phyloP scores from a whole-genome alignment of 2,113 vertebrate genomes.

The Actenoides lindsayi region DNA sequence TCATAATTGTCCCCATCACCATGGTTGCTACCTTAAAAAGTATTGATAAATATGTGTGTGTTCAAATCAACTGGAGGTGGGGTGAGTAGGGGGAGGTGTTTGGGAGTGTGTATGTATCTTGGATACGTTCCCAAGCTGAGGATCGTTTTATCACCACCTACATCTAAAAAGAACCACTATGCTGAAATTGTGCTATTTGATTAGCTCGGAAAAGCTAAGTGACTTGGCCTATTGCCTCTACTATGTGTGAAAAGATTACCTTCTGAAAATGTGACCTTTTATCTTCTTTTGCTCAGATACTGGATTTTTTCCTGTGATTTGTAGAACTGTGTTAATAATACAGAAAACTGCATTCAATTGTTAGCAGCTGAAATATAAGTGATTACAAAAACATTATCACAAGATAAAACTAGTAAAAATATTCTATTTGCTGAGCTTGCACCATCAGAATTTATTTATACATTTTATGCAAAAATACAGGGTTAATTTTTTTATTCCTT shows the following conservation, averaged over 20 bases:
- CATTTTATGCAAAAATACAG: constrained; percentile 65
- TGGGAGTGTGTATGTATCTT: constrained; percentile 62
- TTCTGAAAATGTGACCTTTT: constrained; percentile 49
- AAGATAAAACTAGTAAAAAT: constrained; percentile 53
- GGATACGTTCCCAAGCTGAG: constrained; percentile 40
- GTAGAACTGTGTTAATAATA: constrained; percentile 39
- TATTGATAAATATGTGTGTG: constrained; percentile 38
- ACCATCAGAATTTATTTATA: constrained; percentile 68
- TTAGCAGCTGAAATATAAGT: constrained; percentile 42
- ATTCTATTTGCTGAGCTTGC: constrained; percentile 50
- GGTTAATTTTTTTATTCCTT: constrained; percentile 70
- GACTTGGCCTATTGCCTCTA: constrained; percentile 58
- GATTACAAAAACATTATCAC: constrained; percentile 52
- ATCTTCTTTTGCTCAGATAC: constrained; percentile 40
- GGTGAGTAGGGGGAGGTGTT: constrained; percentile 53
- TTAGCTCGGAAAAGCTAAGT: constrained; percentile 54
- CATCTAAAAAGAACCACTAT: constrained; percentile 53
- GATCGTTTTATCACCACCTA: constrained; percentile 67
- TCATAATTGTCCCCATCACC: constrained; percentile 38
- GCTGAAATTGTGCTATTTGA: constrained; percentile 61
- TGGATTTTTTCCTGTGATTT: constrained; percentile 40
- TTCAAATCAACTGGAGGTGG: constrained; percentile 43
- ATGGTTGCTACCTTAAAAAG: constrained; percentile 41
- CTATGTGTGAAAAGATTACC: constrained; percentile 53
- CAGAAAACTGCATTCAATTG: constrained; percentile 31